Evolutionary conservation across 2,113 vertebrate genomes (phyloP), one percentile per base, ranked within the genome.

Genomic region (Sander vitreus): DNA sequence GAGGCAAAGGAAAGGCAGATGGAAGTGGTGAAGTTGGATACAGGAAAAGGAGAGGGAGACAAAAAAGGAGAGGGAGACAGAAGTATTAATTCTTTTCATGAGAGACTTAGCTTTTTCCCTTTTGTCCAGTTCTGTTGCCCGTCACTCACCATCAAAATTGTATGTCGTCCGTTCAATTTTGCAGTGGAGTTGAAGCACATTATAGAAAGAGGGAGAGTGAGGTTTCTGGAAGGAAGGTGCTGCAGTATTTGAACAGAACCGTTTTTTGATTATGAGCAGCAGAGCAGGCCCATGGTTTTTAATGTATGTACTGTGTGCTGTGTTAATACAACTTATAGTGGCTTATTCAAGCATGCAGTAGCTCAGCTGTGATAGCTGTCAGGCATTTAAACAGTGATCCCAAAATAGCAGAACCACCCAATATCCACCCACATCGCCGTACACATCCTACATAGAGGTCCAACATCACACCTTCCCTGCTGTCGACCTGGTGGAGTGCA

Each of bases 341-440:
- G 55, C 36, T 63, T 89, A 70, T 72, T 84, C 79, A 65, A 74
- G 78, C 85, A 76, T 78, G 70, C 78, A 54, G 84, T 69, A 72
- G 68, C 53, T 81, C 68, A 79, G 82, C 80, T 82, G 73, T 78
- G 81, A 83, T 88, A 68, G 89, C 85, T 88, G 83, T 84, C 88
- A 85, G 90, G 79, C 85, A 83, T 90, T 86, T 85, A 89, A 91
- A 88, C 88, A 74, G 85, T 45, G 83, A 81, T 88, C 87, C 73
- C 7, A 45, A 92, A 93, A 93, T 89, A 92, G 86, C 76, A 82
- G 70, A 87, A 74, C 91, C 67, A 78, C 90, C 91, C 85, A 83
- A 77, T 58, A 85, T 86, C 90, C 83, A 76, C 89, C 85, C 88
- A 89, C 91, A 79, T 65, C 1, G 39, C 45, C 30, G 15, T 64